Base-by-base conservation (phyloP, 2,888 invertebrate genomes). In the Platerodrilus igneus region DNA sequence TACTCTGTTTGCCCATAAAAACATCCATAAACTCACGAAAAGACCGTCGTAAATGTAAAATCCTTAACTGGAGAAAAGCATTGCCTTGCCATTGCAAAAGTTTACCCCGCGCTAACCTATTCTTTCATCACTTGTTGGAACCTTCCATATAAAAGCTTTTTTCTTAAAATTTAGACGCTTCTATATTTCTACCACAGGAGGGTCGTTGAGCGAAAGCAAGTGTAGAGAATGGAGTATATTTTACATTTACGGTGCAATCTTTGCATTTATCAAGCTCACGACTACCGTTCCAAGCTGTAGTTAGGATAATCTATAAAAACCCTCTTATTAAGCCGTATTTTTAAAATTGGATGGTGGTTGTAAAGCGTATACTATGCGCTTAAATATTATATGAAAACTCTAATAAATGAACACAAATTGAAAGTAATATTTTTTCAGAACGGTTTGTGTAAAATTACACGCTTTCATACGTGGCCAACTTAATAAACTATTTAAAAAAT, bases 51-150 rank as follows among this genome's bases (percentile, higher is more conserved):
- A 54, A 54, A 54, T 48, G 52, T 44, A 47, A 54, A 54, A 54
- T 54, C 54, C n/a, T 54, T 54, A 54, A 54, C 51, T 50, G 48
- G 37, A 52, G 54, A 54, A 54, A 52, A 54, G 52, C 44, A 43
- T 25, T 14, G 45, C 37, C 41, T 41, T 31, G 30, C 36, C 28
- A 22, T 33, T 33, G 37, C 37, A 18, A 19, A 3, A 8, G n/a
- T n/a, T n/a, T n/a, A 9, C 15, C 28, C 19, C 15, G 9, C n/a
- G 15, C 21, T 21, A 17, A 13, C 28, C 29, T 38, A 40, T 46
- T 40, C 40, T 42, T 46, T 43, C 46, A 40, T 43, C 46, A 39
- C 42, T 43, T 39, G 36, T 39, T 34, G 29, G 32, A 37, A 41
- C 40, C 41, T 41, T 45, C 37, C 28, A 25, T 37, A 22, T 41